Evolutionary conservation across 2,888 invertebrate genomes (phyloP).

Genomic region (Marasmarcha lunaedactyla): DNA sequence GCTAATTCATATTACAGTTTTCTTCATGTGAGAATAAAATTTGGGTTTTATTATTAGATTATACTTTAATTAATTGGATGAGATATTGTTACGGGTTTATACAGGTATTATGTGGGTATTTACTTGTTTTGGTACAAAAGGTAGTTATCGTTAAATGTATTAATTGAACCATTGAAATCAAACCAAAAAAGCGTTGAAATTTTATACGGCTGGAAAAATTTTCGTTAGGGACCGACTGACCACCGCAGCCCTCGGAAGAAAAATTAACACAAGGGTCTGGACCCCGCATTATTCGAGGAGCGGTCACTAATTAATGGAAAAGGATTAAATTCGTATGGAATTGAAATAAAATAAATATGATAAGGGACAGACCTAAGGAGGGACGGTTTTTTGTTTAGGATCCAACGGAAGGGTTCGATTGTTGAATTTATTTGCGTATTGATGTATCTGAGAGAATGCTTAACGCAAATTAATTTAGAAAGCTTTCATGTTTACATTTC

Average conservation of each 20-base stretch:
- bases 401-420: constrained; percentile 23
- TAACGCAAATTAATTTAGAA: background rate
- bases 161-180: no score
- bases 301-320: constrained; percentile 71
- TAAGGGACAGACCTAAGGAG: constrained; percentile 47
- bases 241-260: constrained; percentile 34
- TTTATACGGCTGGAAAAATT: no score
- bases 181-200: no score
- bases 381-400: constrained; percentile 23
- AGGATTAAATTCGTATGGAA: constrained; percentile 68
- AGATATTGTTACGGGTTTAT: no score
- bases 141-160: no score
- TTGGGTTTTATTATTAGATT: no score
- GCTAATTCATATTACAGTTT: constrained; percentile 15
- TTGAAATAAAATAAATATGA: constrained; percentile 71
- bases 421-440: constrained; percentile 16
- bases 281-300: constrained; percentile 45
- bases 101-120: no score
- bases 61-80: no score
- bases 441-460: constrained; percentile 21
- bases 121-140: no score
- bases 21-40: no score
- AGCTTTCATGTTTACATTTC: no score
- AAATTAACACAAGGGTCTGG: constrained; percentile 42
- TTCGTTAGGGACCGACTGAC: no score